Base-by-base conservation (phyloP, 2,888 invertebrate genomes). In the Lordiphosa fenestrarum region DNA sequence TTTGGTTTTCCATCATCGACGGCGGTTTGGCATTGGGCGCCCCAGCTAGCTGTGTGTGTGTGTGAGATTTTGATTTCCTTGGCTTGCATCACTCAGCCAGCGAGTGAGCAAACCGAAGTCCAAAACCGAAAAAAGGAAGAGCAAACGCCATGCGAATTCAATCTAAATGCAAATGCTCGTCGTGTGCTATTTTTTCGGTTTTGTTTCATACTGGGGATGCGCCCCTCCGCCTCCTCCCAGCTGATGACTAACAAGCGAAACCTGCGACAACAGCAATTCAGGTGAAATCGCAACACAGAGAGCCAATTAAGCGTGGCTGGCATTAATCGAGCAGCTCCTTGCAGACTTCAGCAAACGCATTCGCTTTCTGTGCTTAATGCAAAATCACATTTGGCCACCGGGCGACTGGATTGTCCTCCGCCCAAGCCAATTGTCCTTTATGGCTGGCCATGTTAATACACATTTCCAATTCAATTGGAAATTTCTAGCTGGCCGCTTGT, bases 161-260 rank as follows among this genome's bases (percentile, higher is more conserved):
- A 80, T 80, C 80, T 80, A 80, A 80, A 80, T 80, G 80, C 80
- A 80, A 80, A 80, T 80, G 81, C 55, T 83, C 63, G 59, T 67
- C 59, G 62, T 73, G 57, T 84, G 71, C 59, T 69, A 30, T 30
- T 30, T 30, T 30, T 30, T 30, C 30, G 30, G 30, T 54, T 71
- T 74, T 74, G 61, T 67, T 50, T 63, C 64, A 53, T 51, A 46
- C 49, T 70, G 48, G 33, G 59, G 57, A 30, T 19, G 25, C 21
- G 42, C 30, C 21, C 4, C n/a, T 15, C 23, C 30, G 12, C 12
- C 25, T 19, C 13, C 10, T 35, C 3, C 9, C 40, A 6, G 38
- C 39, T 39, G 38, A 42, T 53, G 53, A 50, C 55, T 53, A 53
- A 44, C 36, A 6, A 47, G 15, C 33, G 40, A 30, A 39, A 35